A percentile compares a stretch with the other conserved stretches of the same genome.
These are phyloP conservation scores for Poecile atricapillus DNA, from an alignment of 2,113 vertebrate genomes.

Conservation along the genomic window DNA sequence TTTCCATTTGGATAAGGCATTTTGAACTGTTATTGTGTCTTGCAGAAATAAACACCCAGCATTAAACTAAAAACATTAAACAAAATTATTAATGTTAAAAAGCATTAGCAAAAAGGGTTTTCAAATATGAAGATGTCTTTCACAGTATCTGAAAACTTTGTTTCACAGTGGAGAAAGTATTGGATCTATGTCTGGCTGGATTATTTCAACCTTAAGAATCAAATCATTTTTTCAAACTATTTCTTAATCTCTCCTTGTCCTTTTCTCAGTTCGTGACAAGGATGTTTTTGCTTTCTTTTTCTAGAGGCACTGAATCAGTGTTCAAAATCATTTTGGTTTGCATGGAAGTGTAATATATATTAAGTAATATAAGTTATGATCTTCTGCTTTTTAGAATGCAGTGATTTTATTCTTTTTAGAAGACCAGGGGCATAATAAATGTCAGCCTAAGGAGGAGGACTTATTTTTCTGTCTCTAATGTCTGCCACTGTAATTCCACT, in stretches of 20 bases:
- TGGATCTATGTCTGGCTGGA: neutral
- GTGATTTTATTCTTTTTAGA: neutral
- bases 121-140: neutral
- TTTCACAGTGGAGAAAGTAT: neutral
- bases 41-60: neutral
- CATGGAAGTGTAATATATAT: neutral
- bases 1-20: neutral
- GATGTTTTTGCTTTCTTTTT: neutral
- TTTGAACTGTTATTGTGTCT: neutral
- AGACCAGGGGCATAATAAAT: neutral
- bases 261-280: neutral
- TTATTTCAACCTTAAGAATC: neutral
- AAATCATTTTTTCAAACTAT: neutral
- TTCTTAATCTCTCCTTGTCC: neutral
- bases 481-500: neutral
- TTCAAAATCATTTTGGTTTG: neutral
- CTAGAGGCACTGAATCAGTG: neutral
- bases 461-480: neutral
- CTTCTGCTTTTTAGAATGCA: neutral
- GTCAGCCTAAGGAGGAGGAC: neutral
- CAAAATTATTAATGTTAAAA: too few species aligned
- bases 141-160: neutral
- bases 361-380: neutral
- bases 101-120: neutral
- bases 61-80: neutral